These are phyloP conservation scores for Melieria picta DNA, from an alignment of 2,888 invertebrate genomes.

Conservation along the genomic window DNA sequence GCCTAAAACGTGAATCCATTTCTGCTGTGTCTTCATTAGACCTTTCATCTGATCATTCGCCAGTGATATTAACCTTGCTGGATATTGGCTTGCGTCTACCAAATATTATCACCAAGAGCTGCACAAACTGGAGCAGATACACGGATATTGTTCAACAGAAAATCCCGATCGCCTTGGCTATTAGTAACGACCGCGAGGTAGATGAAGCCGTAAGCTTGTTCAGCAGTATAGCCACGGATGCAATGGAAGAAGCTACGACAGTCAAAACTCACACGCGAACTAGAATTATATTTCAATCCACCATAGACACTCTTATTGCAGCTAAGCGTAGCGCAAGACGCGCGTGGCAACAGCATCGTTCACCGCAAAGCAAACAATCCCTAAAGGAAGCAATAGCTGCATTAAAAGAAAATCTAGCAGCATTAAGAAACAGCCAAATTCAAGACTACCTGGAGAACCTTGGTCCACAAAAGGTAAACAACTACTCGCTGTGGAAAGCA, in stretches of 20 bases:
- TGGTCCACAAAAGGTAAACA: neutral
- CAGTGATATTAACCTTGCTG: no score
- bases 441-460: neutral
- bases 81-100: neutral
- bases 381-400: neutral
- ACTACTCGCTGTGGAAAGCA: neutral
- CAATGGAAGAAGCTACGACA: neutral
- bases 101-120: neutral
- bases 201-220: neutral
- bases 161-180: neutral
- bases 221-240: neutral
- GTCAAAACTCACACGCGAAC: neutral
- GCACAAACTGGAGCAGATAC: neutral
- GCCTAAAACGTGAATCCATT: neutral
- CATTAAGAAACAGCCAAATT: no score
- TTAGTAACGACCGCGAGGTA: neutral
- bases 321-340: neutral
- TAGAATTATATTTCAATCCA: conserved; percentile 1
- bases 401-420: neutral
- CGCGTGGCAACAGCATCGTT: neutral
- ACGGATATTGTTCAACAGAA: neutral
- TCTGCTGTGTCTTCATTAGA: neutral
- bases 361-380: neutral
- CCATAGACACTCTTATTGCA: neutral
- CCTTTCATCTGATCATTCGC: no score